These are phyloP conservation scores for Telenomus remus DNA, from an alignment of 1,140 invertebrate species.

Conservation along the genomic window DNA sequence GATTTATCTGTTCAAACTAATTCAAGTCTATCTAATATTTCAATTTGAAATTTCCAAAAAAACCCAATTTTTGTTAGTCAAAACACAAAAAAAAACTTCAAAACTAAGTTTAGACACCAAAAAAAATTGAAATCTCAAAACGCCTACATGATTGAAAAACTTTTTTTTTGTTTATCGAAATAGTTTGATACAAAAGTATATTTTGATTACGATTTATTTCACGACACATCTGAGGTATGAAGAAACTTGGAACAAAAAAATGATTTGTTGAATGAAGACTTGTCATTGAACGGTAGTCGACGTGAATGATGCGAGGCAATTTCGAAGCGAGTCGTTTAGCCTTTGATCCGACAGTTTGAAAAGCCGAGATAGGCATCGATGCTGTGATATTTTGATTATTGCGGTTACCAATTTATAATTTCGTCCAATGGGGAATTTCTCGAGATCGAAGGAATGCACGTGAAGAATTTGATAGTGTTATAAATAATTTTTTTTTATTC, in stretches of 20 bases:
- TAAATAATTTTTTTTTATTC: slow-evolving; percentile 30
- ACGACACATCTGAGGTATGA: too few relatives aligned
- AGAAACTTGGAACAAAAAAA: slow-evolving; percentile 2
- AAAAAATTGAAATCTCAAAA: too few relatives aligned
- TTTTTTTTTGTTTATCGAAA: too few relatives aligned
- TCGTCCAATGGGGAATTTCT: slow-evolving; percentile 9
- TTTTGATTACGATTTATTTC: too few relatives aligned
- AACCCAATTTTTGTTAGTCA: too few relatives aligned
- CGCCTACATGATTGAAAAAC: too few relatives aligned
- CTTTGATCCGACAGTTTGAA: neutral
- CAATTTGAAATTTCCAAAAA: too few relatives aligned
- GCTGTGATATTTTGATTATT: slow-evolving; percentile 26
- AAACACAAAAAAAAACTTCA: too few relatives aligned
- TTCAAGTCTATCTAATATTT: too few relatives aligned
- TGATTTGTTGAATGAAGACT: slow-evolving; percentile 10
- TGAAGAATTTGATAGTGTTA: slow-evolving; percentile 29
- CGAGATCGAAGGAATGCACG: slow-evolving; percentile 28
- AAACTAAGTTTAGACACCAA: too few relatives aligned
- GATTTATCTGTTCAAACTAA: too few relatives aligned
- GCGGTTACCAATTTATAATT: neutral
- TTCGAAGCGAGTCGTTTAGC: slow-evolving; percentile 1
- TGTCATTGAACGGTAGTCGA: slow-evolving; percentile 41
- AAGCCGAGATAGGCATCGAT: slow-evolving; percentile 17
- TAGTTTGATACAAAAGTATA: too few relatives aligned
- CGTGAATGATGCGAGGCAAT: slow-evolving; percentile 3